Percentiles rank a stretch among this genome's conserved stretches.
phyloP scores from a whole-genome alignment of 1,140 invertebrate species.

The Ceratosolen solmsi region DNA sequence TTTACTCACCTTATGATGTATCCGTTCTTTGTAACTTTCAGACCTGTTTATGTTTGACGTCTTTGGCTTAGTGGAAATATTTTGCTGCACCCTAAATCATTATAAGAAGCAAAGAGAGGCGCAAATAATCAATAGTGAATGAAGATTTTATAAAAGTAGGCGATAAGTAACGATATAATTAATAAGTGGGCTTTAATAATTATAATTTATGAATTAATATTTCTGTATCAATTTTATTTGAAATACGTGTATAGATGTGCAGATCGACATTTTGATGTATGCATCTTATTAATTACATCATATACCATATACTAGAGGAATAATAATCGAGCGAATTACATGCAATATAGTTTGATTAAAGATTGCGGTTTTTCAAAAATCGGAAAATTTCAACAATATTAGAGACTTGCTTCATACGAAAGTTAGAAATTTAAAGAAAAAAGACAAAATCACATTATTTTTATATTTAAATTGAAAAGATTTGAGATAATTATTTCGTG shows the following conservation, averaged over 20 bases:
- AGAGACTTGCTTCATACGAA: no score
- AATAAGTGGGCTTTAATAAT: not conserved
- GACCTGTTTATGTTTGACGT: conserved; percentile 77
- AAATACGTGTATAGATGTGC: not conserved
- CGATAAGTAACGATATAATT: not conserved
- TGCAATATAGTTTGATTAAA: no score
- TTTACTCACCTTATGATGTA: conserved; percentile 75
- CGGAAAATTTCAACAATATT: no score
- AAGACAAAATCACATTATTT: no score
- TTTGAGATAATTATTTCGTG: no score
- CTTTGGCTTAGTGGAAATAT: conserved; percentile 74
- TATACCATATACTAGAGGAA: not conserved
- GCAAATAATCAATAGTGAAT: conserved; percentile 50
- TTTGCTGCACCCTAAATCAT: conserved; percentile 71
- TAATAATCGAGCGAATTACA: no score
- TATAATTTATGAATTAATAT: not conserved
- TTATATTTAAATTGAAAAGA: no score
- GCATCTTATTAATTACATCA: not conserved
- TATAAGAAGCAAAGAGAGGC: conserved; percentile 39
- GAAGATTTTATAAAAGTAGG: not conserved
- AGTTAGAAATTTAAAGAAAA: no score
- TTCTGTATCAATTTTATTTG: not conserved
- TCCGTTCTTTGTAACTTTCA: conserved; percentile 78
- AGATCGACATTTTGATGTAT: not conserved
- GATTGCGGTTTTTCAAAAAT: no score